Evolutionary conservation across 2,888 invertebrate species (phyloP).

Genomic region (Drosophila putrida): DNA sequence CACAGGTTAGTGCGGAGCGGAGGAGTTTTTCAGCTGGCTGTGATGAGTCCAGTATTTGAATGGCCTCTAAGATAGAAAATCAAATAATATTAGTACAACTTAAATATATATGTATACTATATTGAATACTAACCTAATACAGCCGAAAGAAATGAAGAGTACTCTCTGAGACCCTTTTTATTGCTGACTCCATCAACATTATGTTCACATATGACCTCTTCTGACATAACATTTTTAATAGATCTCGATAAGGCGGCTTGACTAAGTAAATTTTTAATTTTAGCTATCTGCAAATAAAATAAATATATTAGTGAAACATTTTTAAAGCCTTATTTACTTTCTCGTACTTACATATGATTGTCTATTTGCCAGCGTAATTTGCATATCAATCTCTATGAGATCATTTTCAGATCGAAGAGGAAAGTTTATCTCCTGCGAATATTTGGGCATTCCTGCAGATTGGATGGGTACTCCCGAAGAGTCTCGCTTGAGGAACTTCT

Average conservation of each 20-base stretch:
- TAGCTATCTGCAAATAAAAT: not conserved
- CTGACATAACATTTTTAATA: not conserved
- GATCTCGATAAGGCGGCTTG: not conserved
- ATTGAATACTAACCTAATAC: not conserved
- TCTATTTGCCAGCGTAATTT: not conserved
- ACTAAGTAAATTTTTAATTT: not conserved
- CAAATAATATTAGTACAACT: not conserved
- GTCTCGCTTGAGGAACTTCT: not conserved
- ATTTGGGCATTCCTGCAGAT: not conserved
- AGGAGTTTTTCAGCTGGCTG: not conserved
- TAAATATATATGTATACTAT: not conserved
- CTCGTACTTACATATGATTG: not conserved
- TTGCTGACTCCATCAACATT: not conserved
- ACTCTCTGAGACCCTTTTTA: not conserved
- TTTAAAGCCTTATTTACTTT: not conserved
- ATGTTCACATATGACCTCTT: not conserved
- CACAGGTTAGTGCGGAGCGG: not conserved
- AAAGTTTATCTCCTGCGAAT: not conserved
- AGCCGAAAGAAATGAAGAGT: not conserved
- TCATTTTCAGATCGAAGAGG: not conserved
- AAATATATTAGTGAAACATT: not conserved
- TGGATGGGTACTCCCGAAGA: not conserved
- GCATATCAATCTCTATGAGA: not conserved
- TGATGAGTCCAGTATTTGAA: not conserved
- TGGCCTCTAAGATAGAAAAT: not conserved